Evolutionary conservation across 2,888 invertebrate species (phyloP).

Genomic region (Alcis repandata): DNA sequence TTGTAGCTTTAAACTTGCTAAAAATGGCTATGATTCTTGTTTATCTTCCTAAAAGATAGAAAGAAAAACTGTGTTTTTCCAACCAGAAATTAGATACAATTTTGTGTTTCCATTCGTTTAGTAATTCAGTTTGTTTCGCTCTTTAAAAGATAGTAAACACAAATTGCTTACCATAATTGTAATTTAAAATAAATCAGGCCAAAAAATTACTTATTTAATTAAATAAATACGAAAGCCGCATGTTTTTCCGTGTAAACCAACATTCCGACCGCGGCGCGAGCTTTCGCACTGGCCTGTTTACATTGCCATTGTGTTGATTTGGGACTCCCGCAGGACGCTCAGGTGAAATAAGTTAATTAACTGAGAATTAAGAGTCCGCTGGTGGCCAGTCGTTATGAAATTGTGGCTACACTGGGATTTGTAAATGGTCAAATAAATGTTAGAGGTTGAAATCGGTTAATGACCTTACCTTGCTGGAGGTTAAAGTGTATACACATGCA

Average conservation of each 20-base stretch:
- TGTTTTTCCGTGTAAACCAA: conserved; percentile 8
- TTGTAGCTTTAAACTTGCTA: too few species aligned
- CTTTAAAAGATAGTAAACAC: not conserved
- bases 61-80: too few species aligned
- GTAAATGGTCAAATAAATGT: conserved; percentile 9
- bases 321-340: conserved; percentile 22
- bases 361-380: conserved; percentile 31
- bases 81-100: too few species aligned
- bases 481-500: too few species aligned
- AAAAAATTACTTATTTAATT: not conserved
- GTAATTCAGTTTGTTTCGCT: too few species aligned
- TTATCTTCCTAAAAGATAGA: too few species aligned
- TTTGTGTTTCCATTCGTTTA: too few species aligned
- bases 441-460: not conserved
- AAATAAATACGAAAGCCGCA: conserved; percentile 1
- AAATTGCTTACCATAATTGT: not conserved
- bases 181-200: not conserved
- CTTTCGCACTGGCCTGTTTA: conserved; percentile 10
- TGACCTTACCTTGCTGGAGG: too few species aligned
- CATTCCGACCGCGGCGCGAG: conserved; percentile 2
- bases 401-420: conserved; percentile 19
- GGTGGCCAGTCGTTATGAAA: conserved; percentile 25
- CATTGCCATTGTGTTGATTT: conserved; percentile 29
- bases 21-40: too few species aligned
- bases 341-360: conserved; percentile 40